phyloP scores from a whole-genome alignment of 2,797 vertebrate species.

The Rhodeus uyekii region DNA sequence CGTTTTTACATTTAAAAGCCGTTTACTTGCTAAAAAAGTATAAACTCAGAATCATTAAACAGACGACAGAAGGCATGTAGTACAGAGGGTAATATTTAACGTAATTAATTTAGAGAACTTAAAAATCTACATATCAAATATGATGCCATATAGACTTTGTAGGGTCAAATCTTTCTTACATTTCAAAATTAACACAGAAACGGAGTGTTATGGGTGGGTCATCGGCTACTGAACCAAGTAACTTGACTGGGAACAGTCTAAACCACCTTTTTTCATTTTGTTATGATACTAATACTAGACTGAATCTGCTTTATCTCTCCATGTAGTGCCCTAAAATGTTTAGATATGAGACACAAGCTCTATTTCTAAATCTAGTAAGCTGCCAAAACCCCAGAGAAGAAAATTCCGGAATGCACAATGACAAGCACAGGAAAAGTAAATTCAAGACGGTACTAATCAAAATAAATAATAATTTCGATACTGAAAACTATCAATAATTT shows the following conservation, averaged over 20 bases:
- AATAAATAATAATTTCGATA: not conserved
- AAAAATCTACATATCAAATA: no score
- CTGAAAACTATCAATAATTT: not conserved
- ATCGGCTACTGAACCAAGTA: no score
- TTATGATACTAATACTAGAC: no score
- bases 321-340: not conserved
- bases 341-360: not conserved
- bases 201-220: no score
- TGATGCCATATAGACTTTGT: not conserved
- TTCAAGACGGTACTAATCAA: not conserved
- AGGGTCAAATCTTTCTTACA: not conserved
- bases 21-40: no score
- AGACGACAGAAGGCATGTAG: no score
- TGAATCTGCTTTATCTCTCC: not conserved
- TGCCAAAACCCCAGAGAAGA: not conserved
- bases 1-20: not conserved
- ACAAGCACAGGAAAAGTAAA: not conserved
- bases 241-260: no score
- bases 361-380: not conserved
- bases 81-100: no score
- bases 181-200: not conserved
- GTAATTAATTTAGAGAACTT: no score
- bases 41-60: no score
- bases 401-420: not conserved
- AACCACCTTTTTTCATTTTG: no score